phyloP scores from a whole-genome alignment of 2,113 vertebrate genomes.

The Riparia riparia region DNA sequence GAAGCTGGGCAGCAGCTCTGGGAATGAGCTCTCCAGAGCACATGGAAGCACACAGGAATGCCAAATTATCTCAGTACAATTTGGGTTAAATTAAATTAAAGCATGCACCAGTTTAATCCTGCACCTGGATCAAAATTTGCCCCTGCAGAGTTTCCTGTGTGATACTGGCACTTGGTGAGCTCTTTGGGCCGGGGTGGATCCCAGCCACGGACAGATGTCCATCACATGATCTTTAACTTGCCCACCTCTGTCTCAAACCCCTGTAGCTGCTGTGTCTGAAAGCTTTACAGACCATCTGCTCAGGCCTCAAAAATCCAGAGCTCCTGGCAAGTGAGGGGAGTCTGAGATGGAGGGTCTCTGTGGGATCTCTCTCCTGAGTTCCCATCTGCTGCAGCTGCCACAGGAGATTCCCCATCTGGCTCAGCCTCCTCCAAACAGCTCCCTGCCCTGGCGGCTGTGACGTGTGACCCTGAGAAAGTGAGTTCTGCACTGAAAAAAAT shows the following conservation, averaged over 20 bases:
- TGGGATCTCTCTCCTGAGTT: background rate
- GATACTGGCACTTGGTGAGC: background rate
- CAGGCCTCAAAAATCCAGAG: background rate
- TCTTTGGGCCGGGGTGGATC: background rate
- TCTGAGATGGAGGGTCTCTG: background rate
- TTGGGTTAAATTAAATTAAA: background rate
- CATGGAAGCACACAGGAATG: background rate
- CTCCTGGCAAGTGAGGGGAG: background rate
- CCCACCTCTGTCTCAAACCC: background rate
- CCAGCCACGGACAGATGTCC: background rate
- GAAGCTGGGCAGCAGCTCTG: background rate
- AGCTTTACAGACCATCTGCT: background rate
- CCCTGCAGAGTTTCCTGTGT: background rate
- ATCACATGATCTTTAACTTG: background rate
- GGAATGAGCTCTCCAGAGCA: background rate
- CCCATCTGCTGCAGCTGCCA: conserved; percentile 2
- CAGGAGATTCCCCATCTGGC: background rate
- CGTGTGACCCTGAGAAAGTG: background rate
- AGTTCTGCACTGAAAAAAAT: background rate
- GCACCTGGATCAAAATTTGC: background rate
- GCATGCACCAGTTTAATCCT: background rate
- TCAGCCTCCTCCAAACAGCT: background rate
- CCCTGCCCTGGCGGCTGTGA: background rate
- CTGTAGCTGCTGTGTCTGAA: fast-evolving
- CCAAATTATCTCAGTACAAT: background rate